Evolutionary conservation across 2,797 vertebrate species (phyloP), one percentile per base, ranked within the genome.

Genomic region (Sciurus vulgaris): DNA sequence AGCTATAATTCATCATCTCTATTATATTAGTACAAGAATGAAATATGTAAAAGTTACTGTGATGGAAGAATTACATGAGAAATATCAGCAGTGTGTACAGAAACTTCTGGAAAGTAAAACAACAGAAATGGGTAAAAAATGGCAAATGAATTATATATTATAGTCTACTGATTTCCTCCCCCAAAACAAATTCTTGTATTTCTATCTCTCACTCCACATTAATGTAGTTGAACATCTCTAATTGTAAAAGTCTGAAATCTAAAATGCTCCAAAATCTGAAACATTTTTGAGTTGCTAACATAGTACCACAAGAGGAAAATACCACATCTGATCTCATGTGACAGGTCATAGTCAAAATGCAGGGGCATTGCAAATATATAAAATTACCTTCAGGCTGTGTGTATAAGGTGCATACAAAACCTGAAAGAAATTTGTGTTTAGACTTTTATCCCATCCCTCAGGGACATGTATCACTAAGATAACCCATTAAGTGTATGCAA

Each of bases 1-100:
- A 93, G 18, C 28, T 14, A 11, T 73, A 61, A 91, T 56, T 85
- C 76, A 61, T 83, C 26, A 47, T 76, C 33, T 94, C 44, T 96
- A 10, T 54, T 73, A 12, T 73, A 49, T 91, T 90, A 59, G 12
- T 63, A 38, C 2, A 87, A 79, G 8, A 12, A 76, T 73, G 13
- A 61, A 93, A 74, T 91, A 63, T 44, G 5, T 78, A 41, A 82
- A 93, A 77, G 22, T 89, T 65, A 72, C 24, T 79, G 7, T 59
- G 49, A 49, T 47, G 22, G 1, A 33, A 76, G 73, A 90, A 44
- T 92, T 77, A 4, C 6, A 2, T 76, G 65, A 92, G 35, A 84
- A 82, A n/a, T 85, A 61, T 15, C 38, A 84, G 15, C 33, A 88
- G 1, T 70, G 15, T 22, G 78, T 88, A 30, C 3, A 59, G 28